Base-by-base conservation (phyloP, 2,888 invertebrate genomes). In the Nymphalis polychloros region DNA sequence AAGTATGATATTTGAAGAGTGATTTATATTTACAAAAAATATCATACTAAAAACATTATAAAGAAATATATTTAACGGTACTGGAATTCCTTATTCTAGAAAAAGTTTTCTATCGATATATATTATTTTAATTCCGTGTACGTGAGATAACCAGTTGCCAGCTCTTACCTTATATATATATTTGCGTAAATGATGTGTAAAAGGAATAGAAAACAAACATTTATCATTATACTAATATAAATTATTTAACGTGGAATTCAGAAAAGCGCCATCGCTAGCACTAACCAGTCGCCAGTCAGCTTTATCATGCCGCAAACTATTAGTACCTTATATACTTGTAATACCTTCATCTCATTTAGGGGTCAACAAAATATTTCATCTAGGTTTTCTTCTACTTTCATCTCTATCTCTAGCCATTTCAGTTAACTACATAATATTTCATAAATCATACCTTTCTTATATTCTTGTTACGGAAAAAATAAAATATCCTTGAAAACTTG, bases 231-330 rank as follows among this genome's bases (percentile, higher is more conserved):
- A 59, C 59, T 59, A 68, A 63, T 59, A 63, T 59, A n/a, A 68
- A 59, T 63, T 57, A 62, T 63, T 59, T 8, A 50, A 52, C 57
- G 31, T 63, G 66, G 68, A 57, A 69, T 73, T 71, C 72, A 69
- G 72, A 65, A 73, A 71, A 72, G 71, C 71, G 64, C 60, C 63
- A 53, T 59, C 46, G 46, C 60, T 8, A 31, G n/a, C 63, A 53
- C 59, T 63, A 64, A 65, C 59, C 55, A 23, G 57, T 20, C 46
- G 49, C 57, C 41, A 63, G 68, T 72, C 65, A 72, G 75, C 64
- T 73, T 73, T 73, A 75, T 75, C 71, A 66, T 63, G 69, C 70
- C 73, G 73, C 66, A 50, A 48, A 61, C 55, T 35, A 17, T 64
- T 46, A 72, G 60, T 48, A 61, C 23, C 57, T 66, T 65, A 23